phyloP scores from a whole-genome alignment of 2,888 invertebrate species.

The Eupeodes latifasciatus region DNA sequence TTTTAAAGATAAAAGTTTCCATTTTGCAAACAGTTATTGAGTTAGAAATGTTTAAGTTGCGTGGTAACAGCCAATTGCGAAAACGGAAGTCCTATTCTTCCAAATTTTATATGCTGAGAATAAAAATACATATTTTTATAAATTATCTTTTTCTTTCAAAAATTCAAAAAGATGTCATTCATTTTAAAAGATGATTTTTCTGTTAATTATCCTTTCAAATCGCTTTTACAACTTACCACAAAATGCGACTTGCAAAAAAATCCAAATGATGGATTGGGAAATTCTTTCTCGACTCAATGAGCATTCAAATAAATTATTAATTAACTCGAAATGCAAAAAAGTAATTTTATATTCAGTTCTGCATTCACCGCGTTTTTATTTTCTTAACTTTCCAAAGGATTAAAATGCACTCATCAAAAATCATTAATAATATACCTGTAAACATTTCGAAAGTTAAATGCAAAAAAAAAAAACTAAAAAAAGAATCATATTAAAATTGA shows the following conservation, averaged over 20 bases:
- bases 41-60: too few relatives aligned
- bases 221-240: not conserved
- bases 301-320: not conserved
- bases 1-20: too few relatives aligned
- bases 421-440: slow-evolving; percentile 39
- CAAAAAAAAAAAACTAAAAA: slow-evolving; percentile 12
- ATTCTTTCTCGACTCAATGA: not conserved
- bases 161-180: not conserved
- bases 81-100: too few relatives aligned
- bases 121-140: too few relatives aligned
- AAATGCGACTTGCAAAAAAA: not conserved
- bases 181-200: not conserved
- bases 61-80: too few relatives aligned
- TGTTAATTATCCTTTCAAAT: not conserved
- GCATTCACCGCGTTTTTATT: not conserved
- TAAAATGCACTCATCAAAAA: slow-evolving; percentile 44
- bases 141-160: too few relatives aligned
- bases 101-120: too few relatives aligned
- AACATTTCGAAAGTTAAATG: slow-evolving; percentile 32
- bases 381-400: slow-evolving; percentile 4
- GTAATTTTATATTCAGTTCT: not conserved
- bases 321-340: not conserved
- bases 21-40: too few relatives aligned
- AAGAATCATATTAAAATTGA: slow-evolving; percentile 13
- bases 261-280: not conserved